Evolutionary conservation across 2,797 vertebrate genomes (phyloP).

Genomic region (Brotula barbata): DNA sequence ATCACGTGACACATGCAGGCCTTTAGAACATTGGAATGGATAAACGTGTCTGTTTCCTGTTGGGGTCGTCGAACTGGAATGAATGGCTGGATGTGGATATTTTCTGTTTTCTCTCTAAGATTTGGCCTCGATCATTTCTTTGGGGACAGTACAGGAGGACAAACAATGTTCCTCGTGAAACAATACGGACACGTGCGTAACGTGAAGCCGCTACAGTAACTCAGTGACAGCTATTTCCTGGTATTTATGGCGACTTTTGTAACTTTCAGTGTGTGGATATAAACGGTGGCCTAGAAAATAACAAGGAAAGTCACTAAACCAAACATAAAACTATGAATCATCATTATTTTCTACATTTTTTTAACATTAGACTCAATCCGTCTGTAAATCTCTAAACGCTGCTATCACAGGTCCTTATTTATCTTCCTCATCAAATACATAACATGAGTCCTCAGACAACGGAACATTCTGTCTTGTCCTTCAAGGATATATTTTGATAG

Average conservation of each 20-base stretch:
- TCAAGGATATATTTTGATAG: conserved; percentile 10
- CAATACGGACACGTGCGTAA: background rate
- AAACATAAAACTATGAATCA: conserved; percentile 2
- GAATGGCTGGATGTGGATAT: conserved; percentile 35
- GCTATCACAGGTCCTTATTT: conserved; percentile 13
- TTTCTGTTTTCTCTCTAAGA: conserved; percentile 21
- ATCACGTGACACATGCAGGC: conserved; percentile 25
- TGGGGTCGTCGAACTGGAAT: conserved; percentile 22
- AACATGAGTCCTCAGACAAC: no score
- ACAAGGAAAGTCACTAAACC: background rate
- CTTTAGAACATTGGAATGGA: conserved; percentile 7
- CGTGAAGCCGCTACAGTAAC: no score
- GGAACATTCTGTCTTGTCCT: background rate
- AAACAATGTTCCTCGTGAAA: conserved; percentile 1
- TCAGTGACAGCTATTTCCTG: background rate
- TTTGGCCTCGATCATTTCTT: conserved; percentile 6
- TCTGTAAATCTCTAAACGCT: background rate
- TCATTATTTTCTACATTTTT: background rate
- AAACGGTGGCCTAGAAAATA: background rate
- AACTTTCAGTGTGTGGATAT: background rate
- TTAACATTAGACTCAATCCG: conserved; percentile 5
- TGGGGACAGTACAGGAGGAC: conserved; percentile 3
- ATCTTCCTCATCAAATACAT: no score
- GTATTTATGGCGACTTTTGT: background rate
- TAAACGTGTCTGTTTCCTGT: background rate